phyloP scores from a whole-genome alignment of 92 coral and sea anemone species.

The Pocillopora grandis region DNA sequence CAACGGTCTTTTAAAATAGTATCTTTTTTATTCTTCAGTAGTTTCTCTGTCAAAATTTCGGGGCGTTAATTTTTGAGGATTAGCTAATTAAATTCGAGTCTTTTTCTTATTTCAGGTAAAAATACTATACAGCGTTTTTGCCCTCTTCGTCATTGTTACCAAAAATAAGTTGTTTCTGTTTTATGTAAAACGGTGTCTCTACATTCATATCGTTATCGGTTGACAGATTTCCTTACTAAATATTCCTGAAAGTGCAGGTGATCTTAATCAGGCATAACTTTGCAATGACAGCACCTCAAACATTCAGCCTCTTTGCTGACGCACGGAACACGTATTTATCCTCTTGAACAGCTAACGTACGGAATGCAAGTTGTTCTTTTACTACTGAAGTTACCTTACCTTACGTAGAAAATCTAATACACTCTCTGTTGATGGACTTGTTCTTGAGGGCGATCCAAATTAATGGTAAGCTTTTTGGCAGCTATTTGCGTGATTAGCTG shows the following conservation, averaged over 20 bases:
- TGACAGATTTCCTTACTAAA: slow-evolving; percentile 20
- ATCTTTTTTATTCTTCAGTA: no score
- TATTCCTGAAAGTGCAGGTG: background rate
- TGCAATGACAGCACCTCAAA: background rate
- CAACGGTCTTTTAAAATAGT: no score
- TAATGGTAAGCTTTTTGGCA: background rate
- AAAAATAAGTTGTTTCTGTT: background rate
- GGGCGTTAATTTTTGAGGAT: no score
- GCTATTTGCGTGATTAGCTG: no score
- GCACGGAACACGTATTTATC: background rate
- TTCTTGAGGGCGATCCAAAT: no score
- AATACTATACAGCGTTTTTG: background rate
- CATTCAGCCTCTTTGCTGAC: background rate
- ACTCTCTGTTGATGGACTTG: background rate
- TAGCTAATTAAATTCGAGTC: background rate
- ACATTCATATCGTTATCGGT: background rate
- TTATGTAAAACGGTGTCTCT: slow-evolving; percentile 10
- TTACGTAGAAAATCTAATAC: background rate
- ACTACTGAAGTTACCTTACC: background rate
- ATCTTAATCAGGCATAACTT: background rate
- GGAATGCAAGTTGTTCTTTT: background rate
- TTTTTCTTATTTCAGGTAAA: background rate
- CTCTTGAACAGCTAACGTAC: background rate
- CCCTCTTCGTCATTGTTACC: background rate
- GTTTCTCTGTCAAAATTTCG: background rate